Evolutionary conservation across 2,888 invertebrate genomes (phyloP).

Genomic region (Napeogenes sylphis): DNA sequence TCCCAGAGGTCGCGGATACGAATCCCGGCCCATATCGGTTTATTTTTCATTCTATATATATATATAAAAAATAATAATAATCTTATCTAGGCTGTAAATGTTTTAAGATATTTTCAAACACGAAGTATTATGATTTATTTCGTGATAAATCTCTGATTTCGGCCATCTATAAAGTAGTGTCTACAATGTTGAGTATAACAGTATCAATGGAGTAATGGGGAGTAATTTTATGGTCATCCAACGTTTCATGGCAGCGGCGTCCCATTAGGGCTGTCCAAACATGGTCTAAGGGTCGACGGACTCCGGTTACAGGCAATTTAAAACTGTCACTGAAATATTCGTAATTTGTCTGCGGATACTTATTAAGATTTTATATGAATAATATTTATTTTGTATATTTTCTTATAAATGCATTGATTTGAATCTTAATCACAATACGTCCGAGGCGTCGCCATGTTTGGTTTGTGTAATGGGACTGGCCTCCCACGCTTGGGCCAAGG

Average conservation of each 20-base stretch:
- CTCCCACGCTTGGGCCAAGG: conserved; percentile 33
- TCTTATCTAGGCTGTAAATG: neutral
- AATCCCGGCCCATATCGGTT: too few relatives aligned
- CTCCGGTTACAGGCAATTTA: conserved; percentile 3
- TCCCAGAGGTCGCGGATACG: too few relatives aligned
- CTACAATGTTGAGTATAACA: conserved; percentile 8
- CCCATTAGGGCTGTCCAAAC: conserved; percentile 25
- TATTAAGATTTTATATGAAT: neutral
- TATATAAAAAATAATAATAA: neutral
- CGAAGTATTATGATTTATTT: too few relatives aligned
- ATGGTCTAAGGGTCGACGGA: conserved; percentile 23
- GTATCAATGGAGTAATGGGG: conserved; percentile 18
- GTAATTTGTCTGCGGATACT: neutral
- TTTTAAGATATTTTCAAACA: neutral
- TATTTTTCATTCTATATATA: neutral
- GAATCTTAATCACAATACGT: conserved; percentile 26
- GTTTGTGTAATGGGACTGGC: conserved; percentile 26
- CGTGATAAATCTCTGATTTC: too few relatives aligned
- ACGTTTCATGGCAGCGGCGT: conserved; percentile 20
- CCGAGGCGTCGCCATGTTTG: conserved; percentile 28
- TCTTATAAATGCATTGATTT: conserved; percentile 29
- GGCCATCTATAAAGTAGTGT: neutral
- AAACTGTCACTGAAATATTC: neutral
- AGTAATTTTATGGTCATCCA: conserved; percentile 25
- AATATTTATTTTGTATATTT: neutral